Evolutionary conservation across 2,113 vertebrate genomes (phyloP).

Genomic region (Australoheros scitulus): DNA sequence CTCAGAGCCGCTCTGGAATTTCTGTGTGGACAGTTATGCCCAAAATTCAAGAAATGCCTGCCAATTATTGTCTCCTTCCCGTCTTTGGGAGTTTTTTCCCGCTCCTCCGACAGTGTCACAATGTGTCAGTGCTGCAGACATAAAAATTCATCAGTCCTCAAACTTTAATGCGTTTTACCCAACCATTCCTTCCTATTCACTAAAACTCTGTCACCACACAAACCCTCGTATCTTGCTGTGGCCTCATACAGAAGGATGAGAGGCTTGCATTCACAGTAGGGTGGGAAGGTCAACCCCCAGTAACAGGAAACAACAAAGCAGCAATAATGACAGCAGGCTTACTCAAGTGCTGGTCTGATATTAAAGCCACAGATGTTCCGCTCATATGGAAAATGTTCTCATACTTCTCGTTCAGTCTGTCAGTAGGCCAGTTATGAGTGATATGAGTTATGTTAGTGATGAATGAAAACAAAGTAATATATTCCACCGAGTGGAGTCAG

Average conservation of each 20-base stretch:
- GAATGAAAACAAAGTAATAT: not conserved
- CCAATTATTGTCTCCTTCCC: conserved; percentile 32
- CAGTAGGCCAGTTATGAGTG: conserved; percentile 23
- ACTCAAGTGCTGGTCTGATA: conserved; percentile 31
- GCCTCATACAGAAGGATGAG: not conserved
- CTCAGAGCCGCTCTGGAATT: conserved; percentile 51
- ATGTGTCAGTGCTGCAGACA: not conserved
- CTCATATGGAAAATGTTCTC: conserved; percentile 28
- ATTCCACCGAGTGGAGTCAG: not conserved
- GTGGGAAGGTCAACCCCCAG: conserved; percentile 19
- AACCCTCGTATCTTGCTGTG: not conserved
- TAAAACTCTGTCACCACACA: not conserved
- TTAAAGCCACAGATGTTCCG: conserved; percentile 9
- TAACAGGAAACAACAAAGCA: conserved; percentile 25
- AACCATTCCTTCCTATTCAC: not conserved
- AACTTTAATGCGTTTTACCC: not conserved
- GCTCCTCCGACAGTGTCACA: not conserved
- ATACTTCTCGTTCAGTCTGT: conserved; percentile 16
- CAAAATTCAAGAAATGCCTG: conserved; percentile 51
- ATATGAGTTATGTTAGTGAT: conserved; percentile 6
- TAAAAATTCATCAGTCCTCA: not conserved
- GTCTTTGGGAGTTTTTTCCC: not conserved
- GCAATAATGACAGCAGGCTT: conserved; percentile 32
- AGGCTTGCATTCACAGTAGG: conserved; percentile 33
- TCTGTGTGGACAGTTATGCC: conserved; percentile 40